Evolutionary conservation across 1,140 invertebrate species (phyloP).

Genomic region (Eriocheir sinensis): DNA sequence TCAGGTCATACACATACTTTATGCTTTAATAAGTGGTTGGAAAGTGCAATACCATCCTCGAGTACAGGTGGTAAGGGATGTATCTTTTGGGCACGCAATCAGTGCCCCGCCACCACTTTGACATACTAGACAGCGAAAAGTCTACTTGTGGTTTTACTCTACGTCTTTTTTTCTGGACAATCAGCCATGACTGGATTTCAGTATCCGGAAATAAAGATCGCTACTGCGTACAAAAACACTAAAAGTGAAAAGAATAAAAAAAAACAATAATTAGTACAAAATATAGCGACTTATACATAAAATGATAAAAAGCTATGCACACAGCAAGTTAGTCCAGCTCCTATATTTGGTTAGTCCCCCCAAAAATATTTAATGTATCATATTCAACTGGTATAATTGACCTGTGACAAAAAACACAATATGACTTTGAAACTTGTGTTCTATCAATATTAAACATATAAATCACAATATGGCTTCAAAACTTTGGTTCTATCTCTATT

Average conservation of each 20-base stretch:
- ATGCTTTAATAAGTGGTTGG: no score
- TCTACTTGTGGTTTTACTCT: constrained; percentile 24
- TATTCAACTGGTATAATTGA: constrained; percentile 3
- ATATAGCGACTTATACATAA: not conserved
- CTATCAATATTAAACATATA: no score
- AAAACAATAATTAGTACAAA: constrained; percentile 6
- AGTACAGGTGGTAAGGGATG: constrained; percentile 23
- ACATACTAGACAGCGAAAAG: constrained; percentile 25
- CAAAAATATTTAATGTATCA: constrained; percentile 27
- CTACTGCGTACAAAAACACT: constrained; percentile 12
- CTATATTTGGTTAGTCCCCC: constrained; percentile 24
- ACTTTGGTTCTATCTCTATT: constrained; percentile 3
- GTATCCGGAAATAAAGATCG: constrained; percentile 25
- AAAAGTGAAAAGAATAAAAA: not conserved
- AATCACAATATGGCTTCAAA: no score
- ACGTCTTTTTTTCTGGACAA: not conserved
- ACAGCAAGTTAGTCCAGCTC: not conserved
- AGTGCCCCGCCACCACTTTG: constrained; percentile 7
- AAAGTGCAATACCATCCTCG: no score
- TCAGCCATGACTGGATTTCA: constrained; percentile 24
- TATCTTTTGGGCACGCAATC: constrained; percentile 12
- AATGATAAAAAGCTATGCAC: not conserved
- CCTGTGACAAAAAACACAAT: constrained; percentile 6
- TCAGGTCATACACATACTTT: no score
- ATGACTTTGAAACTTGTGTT: no score